These are phyloP conservation scores for Mormyrus proboscirostris DNA, from an alignment of 2,797 vertebrate species.

Conservation along the genomic window DNA sequence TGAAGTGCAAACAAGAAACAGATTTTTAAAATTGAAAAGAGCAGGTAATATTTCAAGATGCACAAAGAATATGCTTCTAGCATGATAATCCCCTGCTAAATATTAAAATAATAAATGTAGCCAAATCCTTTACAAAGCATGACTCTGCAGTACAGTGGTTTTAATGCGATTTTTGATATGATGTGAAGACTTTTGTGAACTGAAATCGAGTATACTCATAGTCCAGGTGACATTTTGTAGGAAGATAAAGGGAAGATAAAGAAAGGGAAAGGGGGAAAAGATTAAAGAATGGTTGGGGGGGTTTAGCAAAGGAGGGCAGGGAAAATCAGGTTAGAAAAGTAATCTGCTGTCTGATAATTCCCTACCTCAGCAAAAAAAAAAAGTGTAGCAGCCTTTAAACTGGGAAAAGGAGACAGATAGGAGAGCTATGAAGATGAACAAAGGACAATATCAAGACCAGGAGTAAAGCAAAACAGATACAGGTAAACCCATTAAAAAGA, in stretches of 20 bases:
- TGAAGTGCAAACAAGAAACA: not conserved
- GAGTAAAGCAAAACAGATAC: not conserved
- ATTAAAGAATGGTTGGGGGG: not conserved
- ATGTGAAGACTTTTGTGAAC: not conserved
- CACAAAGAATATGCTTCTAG: not conserved
- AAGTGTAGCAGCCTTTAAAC: not conserved
- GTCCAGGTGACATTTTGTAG: not conserved
- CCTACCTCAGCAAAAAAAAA: slow-evolving; percentile 8
- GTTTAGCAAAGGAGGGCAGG: not conserved
- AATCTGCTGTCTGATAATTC: slow-evolving; percentile 11
- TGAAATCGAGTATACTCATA: not conserved
- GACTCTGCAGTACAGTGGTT: not conserved
- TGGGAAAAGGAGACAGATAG: not conserved
- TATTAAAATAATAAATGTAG: not conserved
- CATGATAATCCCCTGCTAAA: not conserved
- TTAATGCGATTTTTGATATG: not conserved
- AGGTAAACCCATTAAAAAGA: not conserved
- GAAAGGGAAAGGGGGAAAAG: not conserved
- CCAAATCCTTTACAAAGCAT: not conserved
- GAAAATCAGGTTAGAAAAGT: slow-evolving; percentile 10
- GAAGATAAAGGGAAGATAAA: not conserved
- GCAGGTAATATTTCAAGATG: not conserved
- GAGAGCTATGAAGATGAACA: not conserved
- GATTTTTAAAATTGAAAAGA: not conserved
- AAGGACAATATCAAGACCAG: not conserved